Percentiles rank a stretch among this genome's conserved stretches.
Evolutionary conservation across 2,888 invertebrate genomes (phyloP).

Genomic region (Acanthosepion pharaonis): DNA sequence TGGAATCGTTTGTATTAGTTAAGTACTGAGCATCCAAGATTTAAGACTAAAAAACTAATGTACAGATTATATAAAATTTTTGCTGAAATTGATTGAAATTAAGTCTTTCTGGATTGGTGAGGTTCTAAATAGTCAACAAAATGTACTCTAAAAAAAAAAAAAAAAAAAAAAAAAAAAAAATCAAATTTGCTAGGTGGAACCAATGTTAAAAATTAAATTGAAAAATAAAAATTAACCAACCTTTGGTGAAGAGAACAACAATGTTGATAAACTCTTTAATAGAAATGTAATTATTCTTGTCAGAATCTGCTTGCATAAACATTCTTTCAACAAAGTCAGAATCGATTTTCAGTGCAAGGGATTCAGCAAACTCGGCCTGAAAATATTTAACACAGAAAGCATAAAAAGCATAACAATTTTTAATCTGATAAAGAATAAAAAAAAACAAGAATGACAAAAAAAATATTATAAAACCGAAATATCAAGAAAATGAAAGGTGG

Average conservation of each 20-base stretch:
- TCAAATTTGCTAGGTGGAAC: no score
- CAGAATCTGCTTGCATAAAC: slow-evolving; percentile 79
- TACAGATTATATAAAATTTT: no score
- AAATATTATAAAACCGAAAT: neutral
- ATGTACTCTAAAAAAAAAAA: no score
- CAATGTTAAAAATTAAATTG: neutral
- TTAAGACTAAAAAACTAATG: no score
- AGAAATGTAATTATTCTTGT: slow-evolving; percentile 79
- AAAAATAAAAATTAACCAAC: slow-evolving; percentile 60
- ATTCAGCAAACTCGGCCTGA: slow-evolving; percentile 79
- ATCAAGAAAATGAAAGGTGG: neutral
- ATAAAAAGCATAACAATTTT: neutral
- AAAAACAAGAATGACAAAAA: neutral
- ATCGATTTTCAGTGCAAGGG: slow-evolving; percentile 78
- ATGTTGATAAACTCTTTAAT: slow-evolving; percentile 80
- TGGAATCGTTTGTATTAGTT: no score
- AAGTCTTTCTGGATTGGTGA: no score
- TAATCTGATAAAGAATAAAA: neutral
- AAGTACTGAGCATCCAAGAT: no score
- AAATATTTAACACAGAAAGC: neutral
- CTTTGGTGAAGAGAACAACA: slow-evolving; percentile 79
- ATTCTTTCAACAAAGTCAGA: slow-evolving; percentile 79
- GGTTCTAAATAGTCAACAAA: no score
- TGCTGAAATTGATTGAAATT: no score
- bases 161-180: no score